Conservation (phyloP, 2,888 invertebrate genomes). For the Osedax frankpressi region DNA sequence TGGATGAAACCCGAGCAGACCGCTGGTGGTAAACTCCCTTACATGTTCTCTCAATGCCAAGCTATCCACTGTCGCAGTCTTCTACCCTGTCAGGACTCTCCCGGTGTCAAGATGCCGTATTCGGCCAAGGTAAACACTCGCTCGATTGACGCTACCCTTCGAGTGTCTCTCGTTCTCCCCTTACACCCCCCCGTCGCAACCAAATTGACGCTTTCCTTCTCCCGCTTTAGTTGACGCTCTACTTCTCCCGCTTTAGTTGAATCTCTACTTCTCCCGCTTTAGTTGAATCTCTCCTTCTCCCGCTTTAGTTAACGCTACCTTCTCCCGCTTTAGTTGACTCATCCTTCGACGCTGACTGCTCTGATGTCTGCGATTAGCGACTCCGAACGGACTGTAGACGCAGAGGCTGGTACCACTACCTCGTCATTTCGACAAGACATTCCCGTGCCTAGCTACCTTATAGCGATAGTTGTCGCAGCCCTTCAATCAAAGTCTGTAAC, state of each 20-base stretch:
- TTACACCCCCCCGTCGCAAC: too few relatives aligned
- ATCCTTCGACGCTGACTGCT: constrained; percentile 62
- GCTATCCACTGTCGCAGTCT: constrained; percentile 78
- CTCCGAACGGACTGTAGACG: constrained; percentile 32
- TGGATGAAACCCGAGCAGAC: constrained; percentile 80
- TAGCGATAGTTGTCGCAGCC: constrained; percentile 76
- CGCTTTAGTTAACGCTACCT: background rate
- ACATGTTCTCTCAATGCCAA: constrained; percentile 56
- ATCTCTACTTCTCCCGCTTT: background rate
- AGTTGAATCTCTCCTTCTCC: background rate
- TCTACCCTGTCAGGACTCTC: constrained; percentile 82
- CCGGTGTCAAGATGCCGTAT: constrained; percentile 74
- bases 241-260: background rate
- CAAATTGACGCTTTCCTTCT: background rate
- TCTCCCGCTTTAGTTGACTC: constrained; percentile 52
- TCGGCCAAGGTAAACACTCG: constrained; percentile 51
- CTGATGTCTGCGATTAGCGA: constrained; percentile 72
- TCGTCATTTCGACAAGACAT: constrained; percentile 56
- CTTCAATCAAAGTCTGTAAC: constrained; percentile 53
- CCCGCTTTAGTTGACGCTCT: background rate
- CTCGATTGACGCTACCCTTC: background rate
- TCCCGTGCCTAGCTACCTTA: constrained; percentile 74
- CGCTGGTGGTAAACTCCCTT: constrained; percentile 70
- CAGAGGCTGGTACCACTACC: constrained; percentile 45
- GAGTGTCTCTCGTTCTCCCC: background rate